Conservation (phyloP, 1,140 invertebrate species). For the Rhagoletis pomonella region DNA sequence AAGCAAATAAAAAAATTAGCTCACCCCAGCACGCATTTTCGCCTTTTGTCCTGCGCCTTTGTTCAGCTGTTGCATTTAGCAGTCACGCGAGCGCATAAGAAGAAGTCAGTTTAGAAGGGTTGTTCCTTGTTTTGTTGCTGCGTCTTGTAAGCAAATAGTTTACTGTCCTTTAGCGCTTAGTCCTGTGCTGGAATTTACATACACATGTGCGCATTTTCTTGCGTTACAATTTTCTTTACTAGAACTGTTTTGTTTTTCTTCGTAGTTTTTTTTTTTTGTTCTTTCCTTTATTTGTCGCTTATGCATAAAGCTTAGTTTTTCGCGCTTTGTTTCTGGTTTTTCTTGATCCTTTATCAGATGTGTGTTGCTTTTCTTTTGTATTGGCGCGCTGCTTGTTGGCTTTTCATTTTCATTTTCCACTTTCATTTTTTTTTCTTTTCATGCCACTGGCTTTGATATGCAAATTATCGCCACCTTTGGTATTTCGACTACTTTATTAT, state of each 20-base stretch:
- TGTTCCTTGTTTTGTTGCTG: not conserved
- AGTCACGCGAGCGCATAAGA: constrained; percentile 11
- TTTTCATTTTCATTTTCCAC: constrained; percentile 46
- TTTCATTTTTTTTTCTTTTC: constrained; percentile 3
- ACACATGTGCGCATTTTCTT: constrained; percentile 24
- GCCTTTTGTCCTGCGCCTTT: not conserved
- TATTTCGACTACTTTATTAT: not conserved
- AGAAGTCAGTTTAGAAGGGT: constrained; percentile 2
- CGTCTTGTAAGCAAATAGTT: not conserved
- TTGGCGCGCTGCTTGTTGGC: constrained; percentile 36
- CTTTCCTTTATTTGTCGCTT: constrained; percentile 21
- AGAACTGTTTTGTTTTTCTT: not conserved
- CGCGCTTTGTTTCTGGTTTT: not conserved
- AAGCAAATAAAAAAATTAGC: too few species aligned
- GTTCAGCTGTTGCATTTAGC: not conserved
- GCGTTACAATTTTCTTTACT: constrained; percentile 18
- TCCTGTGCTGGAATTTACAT: not conserved
- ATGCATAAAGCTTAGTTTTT: constrained; percentile 25
- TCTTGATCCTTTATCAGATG: constrained; percentile 17
- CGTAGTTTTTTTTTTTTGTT: not conserved
- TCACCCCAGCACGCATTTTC: not conserved
- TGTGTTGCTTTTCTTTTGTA: not conserved
- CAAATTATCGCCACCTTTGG: not conserved
- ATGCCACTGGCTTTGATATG: not conserved
- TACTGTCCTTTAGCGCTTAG: constrained; percentile 2